Conservation (phyloP, 2,888 invertebrate species). For the Zaprionus lineosus region DNA sequence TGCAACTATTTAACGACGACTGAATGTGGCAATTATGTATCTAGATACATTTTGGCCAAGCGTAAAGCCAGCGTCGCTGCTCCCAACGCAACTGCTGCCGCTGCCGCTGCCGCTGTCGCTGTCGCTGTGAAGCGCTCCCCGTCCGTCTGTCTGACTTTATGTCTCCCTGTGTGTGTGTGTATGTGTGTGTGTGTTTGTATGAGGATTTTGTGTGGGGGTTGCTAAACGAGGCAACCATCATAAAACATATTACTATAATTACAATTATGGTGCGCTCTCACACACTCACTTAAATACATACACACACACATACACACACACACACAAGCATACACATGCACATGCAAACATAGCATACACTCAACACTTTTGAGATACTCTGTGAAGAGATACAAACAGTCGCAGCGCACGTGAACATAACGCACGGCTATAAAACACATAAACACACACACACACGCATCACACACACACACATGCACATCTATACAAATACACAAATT, state of each 20-base stretch:
- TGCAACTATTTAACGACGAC: slow-evolving; percentile 83
- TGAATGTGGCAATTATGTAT: slow-evolving; percentile 83
- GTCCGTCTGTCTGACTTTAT: slow-evolving; percentile 28
- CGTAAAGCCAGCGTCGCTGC: slow-evolving; percentile 52
- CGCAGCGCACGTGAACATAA: slow-evolving; percentile 69
- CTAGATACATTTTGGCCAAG: slow-evolving; percentile 82
- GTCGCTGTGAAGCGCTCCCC: slow-evolving; percentile 35
- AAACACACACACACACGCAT: no score
- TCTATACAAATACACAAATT: slow-evolving; percentile 47
- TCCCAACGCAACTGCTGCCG: slow-evolving; percentile 15
- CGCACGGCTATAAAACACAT: slow-evolving; percentile 71
- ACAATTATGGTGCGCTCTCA: slow-evolving; percentile 74
- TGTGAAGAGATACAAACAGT: slow-evolving; percentile 55
- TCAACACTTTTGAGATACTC: no score
- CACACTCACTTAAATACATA: slow-evolving; percentile 25
- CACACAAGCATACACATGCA: neutral
- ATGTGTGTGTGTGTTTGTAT: slow-evolving; percentile 34
- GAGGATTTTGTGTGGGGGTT: slow-evolving; percentile 69
- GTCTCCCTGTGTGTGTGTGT: slow-evolving; percentile 16
- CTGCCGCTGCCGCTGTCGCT: slow-evolving; percentile 19
- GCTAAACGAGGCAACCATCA: slow-evolving; percentile 78
- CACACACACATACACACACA: slow-evolving; percentile 29
- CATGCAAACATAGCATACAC: no score
- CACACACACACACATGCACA: no score
- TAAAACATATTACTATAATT: slow-evolving; percentile 82